Evolutionary conservation across 2,888 invertebrate genomes (phyloP).

Genomic region (Teinopalpus imperialis): DNA sequence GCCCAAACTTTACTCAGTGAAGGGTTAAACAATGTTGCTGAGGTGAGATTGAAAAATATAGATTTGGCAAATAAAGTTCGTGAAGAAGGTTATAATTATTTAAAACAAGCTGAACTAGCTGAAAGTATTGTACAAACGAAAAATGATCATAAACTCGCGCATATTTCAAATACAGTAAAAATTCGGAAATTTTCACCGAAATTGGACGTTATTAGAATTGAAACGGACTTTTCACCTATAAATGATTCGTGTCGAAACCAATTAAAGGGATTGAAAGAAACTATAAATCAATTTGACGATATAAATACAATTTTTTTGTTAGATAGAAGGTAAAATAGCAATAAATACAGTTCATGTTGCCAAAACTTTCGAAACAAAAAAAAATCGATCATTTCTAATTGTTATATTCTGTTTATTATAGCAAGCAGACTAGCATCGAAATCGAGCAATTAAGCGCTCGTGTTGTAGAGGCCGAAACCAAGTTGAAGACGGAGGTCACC

Average conservation of each 20-base stretch:
- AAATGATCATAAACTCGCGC: slow-evolving; percentile 40
- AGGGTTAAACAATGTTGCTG: slow-evolving; percentile 78
- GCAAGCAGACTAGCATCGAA: slow-evolving; percentile 98
- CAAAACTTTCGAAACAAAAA: too few species aligned
- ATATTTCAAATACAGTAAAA: slow-evolving; percentile 35
- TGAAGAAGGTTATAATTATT: slow-evolving; percentile 13
- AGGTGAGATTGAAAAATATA: slow-evolving; percentile 51
- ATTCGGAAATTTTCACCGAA: slow-evolving; percentile 56
- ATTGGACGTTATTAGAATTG: slow-evolving; percentile 59
- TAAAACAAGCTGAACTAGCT: slow-evolving; percentile 2
- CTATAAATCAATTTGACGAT: slow-evolving; percentile 84
- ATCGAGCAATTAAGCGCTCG: slow-evolving; percentile 97
- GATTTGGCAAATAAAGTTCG: slow-evolving; percentile 40
- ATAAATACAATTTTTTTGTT: slow-evolving; percentile 81
- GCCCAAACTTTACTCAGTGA: slow-evolving; percentile 84
- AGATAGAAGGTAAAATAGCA: slow-evolving; percentile 84
- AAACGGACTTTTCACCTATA: slow-evolving; percentile 60
- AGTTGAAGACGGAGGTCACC: slow-evolving; percentile 96
- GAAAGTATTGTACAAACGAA: slow-evolving; percentile 34
- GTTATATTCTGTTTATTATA: slow-evolving; percentile 57
- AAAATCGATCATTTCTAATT: too few species aligned
- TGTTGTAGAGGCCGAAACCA: slow-evolving; percentile 97
- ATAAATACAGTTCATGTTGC: too few species aligned
- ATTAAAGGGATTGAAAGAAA: slow-evolving; percentile 82
- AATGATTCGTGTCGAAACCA: slow-evolving; percentile 82